Evolutionary conservation across 2,797 vertebrate species (phyloP), one percentile per base, ranked within the genome.

Genomic region (Coregonus ussuriensis): DNA sequence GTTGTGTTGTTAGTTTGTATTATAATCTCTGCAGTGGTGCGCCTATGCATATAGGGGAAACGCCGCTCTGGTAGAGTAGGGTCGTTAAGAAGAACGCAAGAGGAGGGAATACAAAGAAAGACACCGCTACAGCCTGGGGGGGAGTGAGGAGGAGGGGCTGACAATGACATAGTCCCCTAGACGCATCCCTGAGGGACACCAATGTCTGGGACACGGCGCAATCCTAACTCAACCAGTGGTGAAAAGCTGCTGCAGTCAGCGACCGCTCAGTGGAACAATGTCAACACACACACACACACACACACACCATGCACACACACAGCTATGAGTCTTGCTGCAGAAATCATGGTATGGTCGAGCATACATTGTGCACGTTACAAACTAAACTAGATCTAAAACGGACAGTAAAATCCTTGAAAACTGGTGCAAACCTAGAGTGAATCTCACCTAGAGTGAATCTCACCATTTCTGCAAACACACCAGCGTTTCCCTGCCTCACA

Each of bases 161-260:
- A 83, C 80, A 80, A 18, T 71, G 77, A 83, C 56, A 9, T 6
- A n/a, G 56, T 59, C 56, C 56, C n/a, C n/a, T n/a, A 68, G 66
- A 75, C 69, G 14, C 74, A 66, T 67, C 76, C 53, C 67, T 66
- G 72, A 73, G 72, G 41, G 77, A 71, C 53, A 67, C 69, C 65
- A 83, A 86, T 66, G 69, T 74, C 73, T 70, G 71, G 76, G 86
- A 51, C 6, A 77, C 75, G 69, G 74, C 65, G 77, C 75, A 63
- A 76, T 65, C n/a, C 41, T 87, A 51, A 88, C 89, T 90, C 83
- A 82, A 81, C 47, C 14, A 18, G 31, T 51, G 76, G 41, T 78
- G 71, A 85, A 82, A 86, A 79, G 79, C 71, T 33, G 25, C 81
- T 81, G 87, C 29, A 18, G 41, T 31, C 52, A 54, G 76, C 29